phyloP scores from a whole-genome alignment of 2,113 vertebrate genomes.

The Ardeotis arabs region DNA sequence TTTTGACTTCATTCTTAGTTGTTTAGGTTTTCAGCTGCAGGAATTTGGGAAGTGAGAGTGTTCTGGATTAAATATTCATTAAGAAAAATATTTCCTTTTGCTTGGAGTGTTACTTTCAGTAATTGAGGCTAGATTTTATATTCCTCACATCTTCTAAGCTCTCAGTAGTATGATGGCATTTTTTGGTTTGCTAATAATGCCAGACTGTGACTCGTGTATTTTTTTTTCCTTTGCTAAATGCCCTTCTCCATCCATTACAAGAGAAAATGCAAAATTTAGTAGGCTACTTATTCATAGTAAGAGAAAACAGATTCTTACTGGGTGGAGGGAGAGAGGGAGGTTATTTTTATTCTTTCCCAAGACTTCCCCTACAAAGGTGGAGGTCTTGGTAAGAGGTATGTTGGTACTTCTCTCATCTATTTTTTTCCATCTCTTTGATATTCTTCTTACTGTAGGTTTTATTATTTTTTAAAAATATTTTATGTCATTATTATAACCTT shows the following conservation, averaged over 20 bases:
- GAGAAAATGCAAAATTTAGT: background rate
- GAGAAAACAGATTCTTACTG: background rate
- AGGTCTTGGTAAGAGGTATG: background rate
- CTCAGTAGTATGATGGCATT: background rate
- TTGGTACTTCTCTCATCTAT: background rate
- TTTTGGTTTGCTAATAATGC: background rate
- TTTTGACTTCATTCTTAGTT: background rate
- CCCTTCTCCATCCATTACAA: background rate
- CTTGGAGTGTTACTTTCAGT: background rate
- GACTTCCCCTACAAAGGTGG: background rate
- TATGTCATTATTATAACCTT: background rate
- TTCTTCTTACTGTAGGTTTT: background rate
- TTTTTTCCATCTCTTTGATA: background rate
- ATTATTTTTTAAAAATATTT: background rate
- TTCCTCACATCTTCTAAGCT: background rate
- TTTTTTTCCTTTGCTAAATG: background rate
- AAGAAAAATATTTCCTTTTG: background rate
- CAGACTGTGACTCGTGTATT: background rate
- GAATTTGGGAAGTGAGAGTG: background rate
- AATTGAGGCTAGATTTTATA: background rate
- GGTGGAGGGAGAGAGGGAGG: accelerated
- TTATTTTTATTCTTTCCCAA: background rate
- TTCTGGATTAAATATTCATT: background rate
- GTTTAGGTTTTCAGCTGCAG: background rate
- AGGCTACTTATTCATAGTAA: background rate